Evolutionary conservation across 2,888 invertebrate species (phyloP), one percentile per base, ranked within the genome.

Genomic region (Lasioglossum vierecki): DNA sequence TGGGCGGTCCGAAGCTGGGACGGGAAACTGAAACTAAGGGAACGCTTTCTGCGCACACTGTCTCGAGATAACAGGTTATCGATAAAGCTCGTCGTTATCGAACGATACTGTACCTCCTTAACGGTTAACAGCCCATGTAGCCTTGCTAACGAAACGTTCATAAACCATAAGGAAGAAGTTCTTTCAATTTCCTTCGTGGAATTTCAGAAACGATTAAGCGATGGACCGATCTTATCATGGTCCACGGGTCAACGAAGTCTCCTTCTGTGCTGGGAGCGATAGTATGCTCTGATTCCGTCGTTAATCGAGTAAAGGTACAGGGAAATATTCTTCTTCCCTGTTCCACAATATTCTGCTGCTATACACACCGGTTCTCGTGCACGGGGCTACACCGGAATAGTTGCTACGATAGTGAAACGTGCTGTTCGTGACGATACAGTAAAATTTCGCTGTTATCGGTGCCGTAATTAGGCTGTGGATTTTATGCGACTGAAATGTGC

Each of bases 31-130:
- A 84, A 79, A 82, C 60, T 60, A 49, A 76, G 73, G 26, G 71
- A 30, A 68, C 80, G 79, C 46, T 71, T 76, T 77, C 74, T 66
- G 71, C 60, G 71, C 85, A 44, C 30, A 53, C 53, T 66, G 60
- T 80, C 46, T 60, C 57, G 75, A 76, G 80, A 82, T 86, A 81
- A 81, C 83, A 79, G 78, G 80, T 86, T 83, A 86, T 87, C 79
- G 81, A 83, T 83, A 76, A 83, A 77, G 79, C 76, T 83, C 74
- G 60, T 79, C 80, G 76, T 83, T 83, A 86, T 78, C 76, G 70
- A 74, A 63, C 70, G 68, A 41, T 60, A n/a, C 60, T 71, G 63
- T 53, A 41, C 57, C 79, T 82, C 66, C 49, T 82, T 73, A 76
- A 53, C 46, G 79, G 57, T 73, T 46, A 85, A 71, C 85, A 73